phyloP scores from a whole-genome alignment of 2,797 vertebrate genomes.

The Psittacula derbiana region DNA sequence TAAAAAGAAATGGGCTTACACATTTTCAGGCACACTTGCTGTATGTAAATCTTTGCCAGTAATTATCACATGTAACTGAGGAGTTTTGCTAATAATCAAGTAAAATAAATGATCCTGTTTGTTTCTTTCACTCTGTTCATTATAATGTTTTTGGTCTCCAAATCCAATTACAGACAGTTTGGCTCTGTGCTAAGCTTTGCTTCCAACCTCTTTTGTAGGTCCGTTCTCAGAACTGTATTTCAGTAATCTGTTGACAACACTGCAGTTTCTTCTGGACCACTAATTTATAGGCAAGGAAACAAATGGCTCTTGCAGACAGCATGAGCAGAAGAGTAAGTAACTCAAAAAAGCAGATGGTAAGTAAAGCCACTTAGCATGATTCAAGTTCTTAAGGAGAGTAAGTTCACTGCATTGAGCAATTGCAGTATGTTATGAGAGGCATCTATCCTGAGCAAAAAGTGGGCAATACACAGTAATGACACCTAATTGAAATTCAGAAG shows the following conservation, averaged over 20 bases:
- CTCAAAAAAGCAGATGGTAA: conserved; percentile 54
- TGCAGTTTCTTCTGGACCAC: conserved; percentile 11
- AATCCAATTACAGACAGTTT: conserved; percentile 18
- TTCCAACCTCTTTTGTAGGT: conserved; percentile 30
- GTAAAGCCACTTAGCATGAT: conserved; percentile 23
- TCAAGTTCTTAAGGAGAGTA: conserved; percentile 28
- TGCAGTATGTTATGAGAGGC: background rate
- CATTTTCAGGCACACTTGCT: background rate
- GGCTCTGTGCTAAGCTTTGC: conserved; percentile 2
- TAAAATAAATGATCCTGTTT: conserved; percentile 14
- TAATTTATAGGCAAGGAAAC: conserved; percentile 40
- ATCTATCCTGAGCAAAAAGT: conserved; percentile 30
- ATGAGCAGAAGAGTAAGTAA: conserved; percentile 11
- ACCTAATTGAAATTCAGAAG: conserved; percentile 46
- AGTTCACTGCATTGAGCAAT: conserved; percentile 8
- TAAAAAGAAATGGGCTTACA: background rate
- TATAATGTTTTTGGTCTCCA: conserved; percentile 3
- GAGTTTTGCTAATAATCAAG: conserved; percentile 8
- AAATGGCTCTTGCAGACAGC: conserved; percentile 40
- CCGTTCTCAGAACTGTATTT: conserved; percentile 6
- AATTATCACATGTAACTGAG: background rate
- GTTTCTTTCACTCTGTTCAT: conserved; percentile 2
- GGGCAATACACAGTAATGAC: background rate
- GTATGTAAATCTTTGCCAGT: background rate
- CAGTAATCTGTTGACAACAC: conserved; percentile 29